These are phyloP conservation scores for Drosophila teissieri DNA, from an alignment of 1,140 invertebrate species.

Conservation along the genomic window DNA sequence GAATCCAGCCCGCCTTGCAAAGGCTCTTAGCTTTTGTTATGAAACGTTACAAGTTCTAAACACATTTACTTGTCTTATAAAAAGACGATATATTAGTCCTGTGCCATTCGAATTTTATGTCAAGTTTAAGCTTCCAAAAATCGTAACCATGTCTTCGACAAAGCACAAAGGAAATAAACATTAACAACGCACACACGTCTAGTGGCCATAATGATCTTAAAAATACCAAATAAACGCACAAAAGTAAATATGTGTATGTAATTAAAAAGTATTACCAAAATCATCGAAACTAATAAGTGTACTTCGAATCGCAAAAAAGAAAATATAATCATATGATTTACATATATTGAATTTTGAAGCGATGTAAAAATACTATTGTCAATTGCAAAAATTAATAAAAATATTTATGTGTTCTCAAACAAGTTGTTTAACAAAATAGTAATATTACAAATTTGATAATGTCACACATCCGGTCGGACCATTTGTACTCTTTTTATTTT, in stretches of 20 bases:
- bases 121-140: background rate
- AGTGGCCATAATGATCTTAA: background rate
- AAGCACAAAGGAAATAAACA: background rate
- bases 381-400: no score
- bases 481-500: slow-evolving; percentile 67
- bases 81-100: background rate
- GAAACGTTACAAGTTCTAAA: no score
- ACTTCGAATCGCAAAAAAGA: no score
- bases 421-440: background rate
- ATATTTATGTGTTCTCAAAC: no score
- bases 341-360: no score
- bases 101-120: background rate
- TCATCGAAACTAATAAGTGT: no score
- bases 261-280: no score
- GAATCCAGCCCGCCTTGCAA: background rate
- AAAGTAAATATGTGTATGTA: background rate
- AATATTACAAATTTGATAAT: background rate
- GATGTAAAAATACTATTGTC: no score
- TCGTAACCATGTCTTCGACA: background rate
- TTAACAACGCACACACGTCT: no score
- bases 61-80: background rate
- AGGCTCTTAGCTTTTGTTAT: no score
- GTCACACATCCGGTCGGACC: slow-evolving; percentile 8
- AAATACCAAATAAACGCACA: background rate
- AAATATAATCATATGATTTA: no score